These are phyloP conservation scores for Heteromyza rotundicornis DNA, from an alignment of 2,888 invertebrate species.

Conservation along the genomic window DNA sequence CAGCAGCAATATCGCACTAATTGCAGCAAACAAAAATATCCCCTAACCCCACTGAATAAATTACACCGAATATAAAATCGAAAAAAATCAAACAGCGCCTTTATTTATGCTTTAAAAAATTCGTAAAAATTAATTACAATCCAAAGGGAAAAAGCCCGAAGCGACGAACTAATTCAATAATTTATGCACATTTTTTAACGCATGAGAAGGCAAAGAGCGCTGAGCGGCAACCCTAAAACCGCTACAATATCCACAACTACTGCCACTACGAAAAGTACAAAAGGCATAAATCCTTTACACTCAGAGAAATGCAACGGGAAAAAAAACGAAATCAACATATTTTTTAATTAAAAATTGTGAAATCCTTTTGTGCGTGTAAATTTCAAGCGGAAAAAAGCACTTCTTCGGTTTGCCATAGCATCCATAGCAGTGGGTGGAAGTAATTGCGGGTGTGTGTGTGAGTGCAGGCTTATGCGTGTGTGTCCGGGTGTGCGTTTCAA, in stretches of 20 bases:
- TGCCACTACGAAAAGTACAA: conserved; percentile 25
- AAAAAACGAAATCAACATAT: conserved; percentile 29
- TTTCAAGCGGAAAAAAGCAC: neutral
- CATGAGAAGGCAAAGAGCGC: conserved; percentile 33
- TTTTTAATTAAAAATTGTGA: conserved; percentile 35
- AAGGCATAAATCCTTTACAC: conserved; percentile 4
- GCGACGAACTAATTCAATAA: conserved; percentile 48
- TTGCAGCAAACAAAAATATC: conserved; percentile 33
- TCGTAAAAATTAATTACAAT: conserved; percentile 39
- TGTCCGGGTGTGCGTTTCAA: conserved; percentile 36
- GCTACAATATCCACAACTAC: neutral
- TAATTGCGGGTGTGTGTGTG: conserved; percentile 11
- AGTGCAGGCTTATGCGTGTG: conserved; percentile 24
- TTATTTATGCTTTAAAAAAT: conserved; percentile 44
- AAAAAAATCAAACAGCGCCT: conserved; percentile 28
- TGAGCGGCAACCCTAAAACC: neutral
- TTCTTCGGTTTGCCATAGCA: neutral
- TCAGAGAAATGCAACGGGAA: neutral
- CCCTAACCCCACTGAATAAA: conserved; percentile 38
- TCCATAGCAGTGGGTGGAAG: conserved; percentile 15
- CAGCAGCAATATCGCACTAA: too few species aligned
- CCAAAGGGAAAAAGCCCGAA: conserved; percentile 35
- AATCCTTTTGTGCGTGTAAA: conserved; percentile 27
- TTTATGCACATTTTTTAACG: conserved; percentile 51
- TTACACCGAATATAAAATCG: conserved; percentile 35